phyloP scores from a whole-genome alignment of 2,113 vertebrate species.

The Thalassoma bifasciatum region DNA sequence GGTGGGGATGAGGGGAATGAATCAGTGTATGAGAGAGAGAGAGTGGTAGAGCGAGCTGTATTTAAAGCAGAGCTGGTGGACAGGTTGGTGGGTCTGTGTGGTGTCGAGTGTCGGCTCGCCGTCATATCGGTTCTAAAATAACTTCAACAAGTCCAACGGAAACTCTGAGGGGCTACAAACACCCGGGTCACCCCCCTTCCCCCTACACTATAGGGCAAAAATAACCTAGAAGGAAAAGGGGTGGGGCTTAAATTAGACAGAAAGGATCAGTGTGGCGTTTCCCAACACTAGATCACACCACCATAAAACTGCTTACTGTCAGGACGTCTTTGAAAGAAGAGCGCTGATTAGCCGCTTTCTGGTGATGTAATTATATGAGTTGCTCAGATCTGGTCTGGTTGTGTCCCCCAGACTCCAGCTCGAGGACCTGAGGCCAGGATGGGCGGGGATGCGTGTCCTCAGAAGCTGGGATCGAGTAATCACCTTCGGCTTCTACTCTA shows the following conservation, averaged over 20 bases:
- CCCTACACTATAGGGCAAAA: not conserved
- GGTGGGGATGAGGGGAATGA: not conserved
- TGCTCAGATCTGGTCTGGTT: not conserved
- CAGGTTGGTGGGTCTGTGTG: not conserved
- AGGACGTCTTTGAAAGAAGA: not conserved
- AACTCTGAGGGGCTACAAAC: slow-evolving; percentile 56
- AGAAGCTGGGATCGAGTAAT: slow-evolving; percentile 63
- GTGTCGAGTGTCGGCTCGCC: slow-evolving; percentile 52
- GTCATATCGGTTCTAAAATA: slow-evolving; percentile 58
- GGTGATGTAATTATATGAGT: not conserved
- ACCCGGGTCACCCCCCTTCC: not conserved
- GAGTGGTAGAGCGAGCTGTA: not conserved
- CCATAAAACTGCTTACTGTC: too few relatives aligned
- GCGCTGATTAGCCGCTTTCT: not conserved
- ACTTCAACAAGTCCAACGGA: slow-evolving; percentile 18
- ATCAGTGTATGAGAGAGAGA: not conserved
- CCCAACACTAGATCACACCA: not conserved
- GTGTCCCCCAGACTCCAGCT: slow-evolving; percentile 33
- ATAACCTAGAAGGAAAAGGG: slow-evolving; percentile 33
- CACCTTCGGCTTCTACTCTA: slow-evolving; percentile 66
- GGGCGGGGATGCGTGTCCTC: slow-evolving; percentile 63
- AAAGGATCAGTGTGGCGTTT: not conserved
- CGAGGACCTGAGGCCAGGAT: slow-evolving; percentile 46
- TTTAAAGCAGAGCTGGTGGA: not conserved
- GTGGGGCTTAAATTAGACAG: not conserved